Evolutionary conservation across 2,797 vertebrate genomes (phyloP).

Genomic region (Tapirus indicus): DNA sequence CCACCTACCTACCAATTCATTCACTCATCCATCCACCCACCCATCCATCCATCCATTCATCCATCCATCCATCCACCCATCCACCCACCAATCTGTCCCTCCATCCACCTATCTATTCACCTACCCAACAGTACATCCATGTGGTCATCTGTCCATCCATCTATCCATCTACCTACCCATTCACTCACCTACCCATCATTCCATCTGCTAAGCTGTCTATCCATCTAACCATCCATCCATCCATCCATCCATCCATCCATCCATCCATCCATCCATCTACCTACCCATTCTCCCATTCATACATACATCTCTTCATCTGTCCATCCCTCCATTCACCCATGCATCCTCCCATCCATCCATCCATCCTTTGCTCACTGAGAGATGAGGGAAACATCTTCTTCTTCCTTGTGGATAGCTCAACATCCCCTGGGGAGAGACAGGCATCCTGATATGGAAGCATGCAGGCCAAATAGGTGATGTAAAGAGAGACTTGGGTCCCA

Average conservation of each 20-base stretch:
- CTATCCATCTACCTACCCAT: accelerated
- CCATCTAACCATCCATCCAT: neutral
- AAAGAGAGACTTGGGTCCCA: accelerated
- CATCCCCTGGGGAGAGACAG: accelerated
- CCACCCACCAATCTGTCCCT: neutral
- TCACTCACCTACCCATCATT: accelerated
- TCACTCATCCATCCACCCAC: neutral
- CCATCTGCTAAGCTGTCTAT: no score
- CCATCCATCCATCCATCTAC: neutral
- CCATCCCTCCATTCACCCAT: no score
- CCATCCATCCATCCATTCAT: accelerated
- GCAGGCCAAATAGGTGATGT: accelerated
- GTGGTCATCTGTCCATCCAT: accelerated
- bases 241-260: neutral
- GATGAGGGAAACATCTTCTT: neutral
- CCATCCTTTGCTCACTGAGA: neutral
- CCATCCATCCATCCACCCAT: accelerated
- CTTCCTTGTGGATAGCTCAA: neutral
- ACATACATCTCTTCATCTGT: no score
- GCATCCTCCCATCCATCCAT: neutral
- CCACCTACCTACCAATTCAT: no score
- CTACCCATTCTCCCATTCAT: neutral
- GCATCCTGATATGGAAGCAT: accelerated
- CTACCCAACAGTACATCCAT: accelerated
- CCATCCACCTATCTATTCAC: accelerated